phyloP scores from a whole-genome alignment of 2,113 vertebrate genomes.

The Haplochromis burtoni region DNA sequence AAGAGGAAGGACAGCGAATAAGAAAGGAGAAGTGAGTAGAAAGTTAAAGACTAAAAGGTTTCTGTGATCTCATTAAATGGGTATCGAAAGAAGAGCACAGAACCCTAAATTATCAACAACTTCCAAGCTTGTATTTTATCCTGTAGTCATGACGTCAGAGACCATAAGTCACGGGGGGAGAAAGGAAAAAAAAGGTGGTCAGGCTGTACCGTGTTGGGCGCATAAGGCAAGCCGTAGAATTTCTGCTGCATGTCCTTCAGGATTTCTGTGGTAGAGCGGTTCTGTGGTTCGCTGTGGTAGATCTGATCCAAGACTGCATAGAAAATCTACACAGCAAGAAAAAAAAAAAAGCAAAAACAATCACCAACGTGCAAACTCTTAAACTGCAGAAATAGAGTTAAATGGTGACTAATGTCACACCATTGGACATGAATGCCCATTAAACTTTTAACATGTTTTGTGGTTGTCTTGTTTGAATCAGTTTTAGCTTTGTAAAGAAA shows the following conservation, averaged over 20 bases:
- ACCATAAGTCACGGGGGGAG: not conserved
- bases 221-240: conserved; percentile 86
- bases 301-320: conserved; percentile 93
- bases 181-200: too few relatives aligned
- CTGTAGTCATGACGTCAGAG: not conserved
- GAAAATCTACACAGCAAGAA: conserved; percentile 77
- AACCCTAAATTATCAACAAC: conserved; percentile 27
- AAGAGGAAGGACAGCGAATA: not conserved
- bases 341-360: not conserved
- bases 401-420: not conserved
- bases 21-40: not conserved
- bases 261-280: conserved; percentile 84
- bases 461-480: not conserved
- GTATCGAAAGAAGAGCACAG: not conserved
- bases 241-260: conserved; percentile 86
- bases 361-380: not conserved
- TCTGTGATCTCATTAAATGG: not conserved
- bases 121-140: not conserved
- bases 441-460: not conserved
- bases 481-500: not conserved
- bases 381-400: not conserved
- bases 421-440: not conserved
- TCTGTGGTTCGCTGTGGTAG: conserved; percentile 85
- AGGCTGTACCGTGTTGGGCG: conserved; percentile 80
- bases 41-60: not conserved